Evolutionary conservation across 2,113 vertebrate species (phyloP).

Genomic region (Solenodon paradoxus): DNA sequence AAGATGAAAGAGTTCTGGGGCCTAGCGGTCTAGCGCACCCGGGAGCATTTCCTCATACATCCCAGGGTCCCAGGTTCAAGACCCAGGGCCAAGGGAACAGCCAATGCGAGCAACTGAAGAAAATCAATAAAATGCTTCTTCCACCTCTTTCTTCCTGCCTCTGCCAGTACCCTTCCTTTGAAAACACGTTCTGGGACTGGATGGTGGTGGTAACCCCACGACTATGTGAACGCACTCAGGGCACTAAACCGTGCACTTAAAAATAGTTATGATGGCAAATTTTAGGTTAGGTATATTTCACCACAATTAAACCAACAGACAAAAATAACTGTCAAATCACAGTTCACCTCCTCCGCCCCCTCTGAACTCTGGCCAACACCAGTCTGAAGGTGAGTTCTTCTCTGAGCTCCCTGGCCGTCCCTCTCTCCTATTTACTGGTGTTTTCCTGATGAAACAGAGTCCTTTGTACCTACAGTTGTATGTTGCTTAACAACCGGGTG

Average conservation of each 20-base stretch:
- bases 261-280: no score
- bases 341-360: not conserved
- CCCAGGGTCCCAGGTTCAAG: no score
- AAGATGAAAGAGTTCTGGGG: no score
- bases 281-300: not conserved
- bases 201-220: not conserved
- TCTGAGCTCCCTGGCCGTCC: not conserved
- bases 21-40: no score
- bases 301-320: no score
- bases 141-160: no score
- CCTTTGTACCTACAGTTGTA: accelerated
- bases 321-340: not conserved
- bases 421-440: not conserved
- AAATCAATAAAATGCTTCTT: no score
- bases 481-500: no score
- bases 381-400: not conserved
- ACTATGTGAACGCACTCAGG: not conserved
- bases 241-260: not conserved
- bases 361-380: not conserved
- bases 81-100: no score
- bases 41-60: no score
- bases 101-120: no score
- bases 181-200: not conserved
- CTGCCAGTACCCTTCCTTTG: no score
- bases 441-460: not conserved